These are phyloP conservation scores for Drosophila helvetica DNA, from an alignment of 2,888 invertebrate genomes.

Conservation along the genomic window DNA sequence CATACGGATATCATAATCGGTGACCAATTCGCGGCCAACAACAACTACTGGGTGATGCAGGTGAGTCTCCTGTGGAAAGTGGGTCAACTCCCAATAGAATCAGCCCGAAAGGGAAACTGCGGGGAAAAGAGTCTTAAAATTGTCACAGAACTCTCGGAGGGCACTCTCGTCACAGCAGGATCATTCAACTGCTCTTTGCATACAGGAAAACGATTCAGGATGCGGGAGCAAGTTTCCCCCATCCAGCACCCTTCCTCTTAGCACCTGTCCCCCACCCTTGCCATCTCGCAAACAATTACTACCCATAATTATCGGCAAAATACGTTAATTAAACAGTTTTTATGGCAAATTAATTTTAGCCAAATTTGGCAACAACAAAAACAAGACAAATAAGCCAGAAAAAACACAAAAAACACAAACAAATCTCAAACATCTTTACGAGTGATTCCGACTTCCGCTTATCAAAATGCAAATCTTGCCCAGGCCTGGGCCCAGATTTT, in stretches of 20 bases:
- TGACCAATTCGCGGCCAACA: slow-evolving; percentile 84
- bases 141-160: too few relatives aligned
- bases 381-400: slow-evolving; percentile 3
- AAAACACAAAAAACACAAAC: slow-evolving; percentile 7
- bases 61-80: slow-evolving; percentile 65
- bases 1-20: slow-evolving; percentile 84
- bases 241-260: background rate
- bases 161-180: too few relatives aligned
- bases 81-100: background rate
- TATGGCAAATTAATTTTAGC: slow-evolving; percentile 47
- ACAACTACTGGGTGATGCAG: slow-evolving; percentile 85
- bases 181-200: too few relatives aligned
- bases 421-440: slow-evolving; percentile 34
- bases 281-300: slow-evolving; percentile 52
- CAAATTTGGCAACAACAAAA: slow-evolving; percentile 36
- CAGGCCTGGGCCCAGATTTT: slow-evolving; percentile 20
- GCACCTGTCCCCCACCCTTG: background rate
- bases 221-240: background rate
- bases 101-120: too few relatives aligned
- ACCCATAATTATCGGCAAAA: slow-evolving; percentile 62
- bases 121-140: background rate
- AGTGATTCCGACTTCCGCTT: slow-evolving; percentile 62
- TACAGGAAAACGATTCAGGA: background rate
- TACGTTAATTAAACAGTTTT: slow-evolving; percentile 62
- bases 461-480: slow-evolving; percentile 60